Conservation (phyloP, 2,888 invertebrate species). For the Apamea crenata region DNA sequence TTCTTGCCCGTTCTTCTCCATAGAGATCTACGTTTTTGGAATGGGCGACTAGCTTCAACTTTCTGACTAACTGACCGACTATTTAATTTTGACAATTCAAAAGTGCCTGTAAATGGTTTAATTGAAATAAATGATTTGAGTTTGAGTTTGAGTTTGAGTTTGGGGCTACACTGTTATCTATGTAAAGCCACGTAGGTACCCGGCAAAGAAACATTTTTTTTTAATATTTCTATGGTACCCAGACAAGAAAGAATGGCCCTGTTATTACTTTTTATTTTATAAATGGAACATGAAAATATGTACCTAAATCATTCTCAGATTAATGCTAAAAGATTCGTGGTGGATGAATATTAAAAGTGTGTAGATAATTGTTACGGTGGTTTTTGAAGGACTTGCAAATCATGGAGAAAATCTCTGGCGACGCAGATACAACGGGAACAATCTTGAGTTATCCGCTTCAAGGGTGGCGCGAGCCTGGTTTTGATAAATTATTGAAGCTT, state of each 20-base stretch:
- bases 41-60: no score
- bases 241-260: background rate
- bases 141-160: no score
- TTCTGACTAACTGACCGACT: no score
- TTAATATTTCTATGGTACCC: background rate
- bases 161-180: background rate
- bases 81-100: no score
- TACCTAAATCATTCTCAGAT: constrained; percentile 4
- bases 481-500: constrained; percentile 62
- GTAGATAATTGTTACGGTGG: background rate
- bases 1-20: no score
- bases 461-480: constrained; percentile 36
- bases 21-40: no score
- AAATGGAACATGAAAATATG: constrained; percentile 6
- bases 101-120: no score
- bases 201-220: background rate
- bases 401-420: constrained; percentile 35
- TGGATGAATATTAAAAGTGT: constrained; percentile 24
- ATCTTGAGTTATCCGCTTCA: constrained; percentile 39
- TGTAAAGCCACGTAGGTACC: background rate
- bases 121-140: no score
- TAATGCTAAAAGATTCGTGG: background rate
- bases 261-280: background rate
- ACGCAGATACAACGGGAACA: constrained; percentile 44
- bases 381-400: constrained; percentile 34